A percentile compares a stretch with the other conserved stretches of the same genome.
phyloP scores from a whole-genome alignment of 2,888 invertebrate species.

The Microctonus aethiopoides region DNA sequence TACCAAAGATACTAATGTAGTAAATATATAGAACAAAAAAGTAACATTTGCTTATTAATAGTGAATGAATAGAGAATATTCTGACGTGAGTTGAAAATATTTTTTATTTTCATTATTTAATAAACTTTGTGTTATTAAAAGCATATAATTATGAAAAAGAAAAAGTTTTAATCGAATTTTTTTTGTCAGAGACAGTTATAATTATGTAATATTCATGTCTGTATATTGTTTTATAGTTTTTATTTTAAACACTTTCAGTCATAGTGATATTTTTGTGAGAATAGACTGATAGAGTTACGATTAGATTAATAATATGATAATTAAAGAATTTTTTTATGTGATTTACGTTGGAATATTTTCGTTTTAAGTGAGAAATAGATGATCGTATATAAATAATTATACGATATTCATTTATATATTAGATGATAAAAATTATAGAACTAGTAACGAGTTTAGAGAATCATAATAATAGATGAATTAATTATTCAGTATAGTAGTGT shows the following conservation, averaged over 20 bases:
- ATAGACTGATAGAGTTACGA: slow-evolving; percentile 58
- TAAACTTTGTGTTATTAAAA: background rate
- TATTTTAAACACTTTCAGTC: slow-evolving; percentile 44
- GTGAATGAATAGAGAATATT: slow-evolving; percentile 4
- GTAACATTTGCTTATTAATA: background rate
- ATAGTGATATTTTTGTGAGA: slow-evolving; percentile 55
- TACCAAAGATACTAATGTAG: slow-evolving; percentile 59
- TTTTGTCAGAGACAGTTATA: background rate
- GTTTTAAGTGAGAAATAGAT: slow-evolving; percentile 19
- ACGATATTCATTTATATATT: slow-evolving; percentile 57
- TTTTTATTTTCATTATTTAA: background rate
- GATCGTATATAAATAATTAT: slow-evolving; percentile 41
- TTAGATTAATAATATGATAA: slow-evolving; percentile 44
- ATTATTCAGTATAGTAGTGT: slow-evolving; percentile 9
- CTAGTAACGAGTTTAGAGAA: slow-evolving; percentile 19
- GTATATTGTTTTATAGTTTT: background rate
- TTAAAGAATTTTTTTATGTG: slow-evolving; percentile 50
- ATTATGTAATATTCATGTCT: background rate
- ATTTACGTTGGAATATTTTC: slow-evolving; percentile 25
- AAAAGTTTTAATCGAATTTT: background rate
- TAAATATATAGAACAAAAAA: slow-evolving; percentile 9
- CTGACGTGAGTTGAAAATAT: slow-evolving; percentile 4
- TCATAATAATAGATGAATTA: slow-evolving; percentile 20
- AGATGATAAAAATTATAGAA: slow-evolving; percentile 44
- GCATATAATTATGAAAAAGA: background rate